Conservation (phyloP, 2,113 vertebrate species). For the Oreotrochilus melanogaster region DNA sequence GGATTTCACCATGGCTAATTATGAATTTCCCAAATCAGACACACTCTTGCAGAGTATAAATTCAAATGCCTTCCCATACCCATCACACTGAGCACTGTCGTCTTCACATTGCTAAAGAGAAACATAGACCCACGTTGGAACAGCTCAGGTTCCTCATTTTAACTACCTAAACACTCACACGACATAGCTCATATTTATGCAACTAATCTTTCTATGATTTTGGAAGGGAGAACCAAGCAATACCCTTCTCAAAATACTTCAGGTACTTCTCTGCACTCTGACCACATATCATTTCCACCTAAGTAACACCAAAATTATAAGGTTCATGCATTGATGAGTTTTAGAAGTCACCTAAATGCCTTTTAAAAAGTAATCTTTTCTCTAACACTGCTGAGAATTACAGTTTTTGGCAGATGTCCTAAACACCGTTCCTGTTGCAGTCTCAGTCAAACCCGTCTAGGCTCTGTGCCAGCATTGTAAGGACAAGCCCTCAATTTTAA, state of each 20-base stretch:
- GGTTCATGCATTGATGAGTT: not conserved
- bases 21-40: not conserved
- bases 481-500: conserved; percentile 54
- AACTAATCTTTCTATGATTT: not conserved
- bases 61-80: not conserved
- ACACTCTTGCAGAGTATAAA: not conserved
- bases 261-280: not conserved
- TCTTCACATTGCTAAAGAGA: not conserved
- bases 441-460: conserved; percentile 58
- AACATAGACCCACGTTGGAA: not conserved
- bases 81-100: not conserved
- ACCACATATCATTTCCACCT: not conserved
- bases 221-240: not conserved
- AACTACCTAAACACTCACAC: not conserved
- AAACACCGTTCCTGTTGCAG: conserved; percentile 45
- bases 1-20: not conserved
- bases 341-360: conserved; percentile 30
- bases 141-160: not conserved
- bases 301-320: not conserved
- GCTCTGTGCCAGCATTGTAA: conserved; percentile 62
- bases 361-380: conserved; percentile 44
- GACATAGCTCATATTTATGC: not conserved
- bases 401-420: conserved; percentile 61
- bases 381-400: conserved; percentile 45
- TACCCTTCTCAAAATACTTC: not conserved